Evolutionary conservation across 2,113 vertebrate species (phyloP), one percentile per base, ranked within the genome.

Genomic region (Crotalus viridis): DNA sequence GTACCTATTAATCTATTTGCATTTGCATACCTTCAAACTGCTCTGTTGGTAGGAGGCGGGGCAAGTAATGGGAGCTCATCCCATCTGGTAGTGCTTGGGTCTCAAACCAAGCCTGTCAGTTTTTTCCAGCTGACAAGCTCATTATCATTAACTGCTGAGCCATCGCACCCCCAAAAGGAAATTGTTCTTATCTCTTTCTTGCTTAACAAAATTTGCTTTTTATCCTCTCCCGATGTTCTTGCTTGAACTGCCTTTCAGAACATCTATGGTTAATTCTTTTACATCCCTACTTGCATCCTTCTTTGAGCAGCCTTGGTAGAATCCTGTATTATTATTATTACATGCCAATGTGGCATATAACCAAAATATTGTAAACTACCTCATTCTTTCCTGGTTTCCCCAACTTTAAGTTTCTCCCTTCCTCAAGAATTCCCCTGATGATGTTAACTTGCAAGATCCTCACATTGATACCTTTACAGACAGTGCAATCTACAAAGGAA

Each of bases 81-180:
- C 57, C 22, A 59, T 59, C 3, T 3, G 0, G 8, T 0, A 3
- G 7, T 2, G 0, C 21, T 57, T 0, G 21, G 56, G 21, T 22
- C 21, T 59, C 17, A 22, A 24, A 59, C 5, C 7, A 59, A 22
- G 57, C 57, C 57, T 59, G 22, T 59, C 22, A 59, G 1, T 8
- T 59, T 51, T 59, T 59, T 59, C 57, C 22, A 59, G 22, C 57
- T 59, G 22, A 59, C 57, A 59, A 59, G 57, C 8, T 59, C 57
- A 59, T 22, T 24, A 59, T 24, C 57, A 26, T 59, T 59, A 59
- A 59, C 22, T 59, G 22, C 57, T 59, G 57, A 24, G 22, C 22
- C 22, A 59, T 24, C 0, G 21, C 22, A 59, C 22, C 24, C 24
- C 59, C 9, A 26, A 24, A 24, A 61, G 24, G 26, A 3, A 61